These are phyloP conservation scores for Cossypha heuglini DNA, from an alignment of 2,797 vertebrate species.

Conservation along the genomic window DNA sequence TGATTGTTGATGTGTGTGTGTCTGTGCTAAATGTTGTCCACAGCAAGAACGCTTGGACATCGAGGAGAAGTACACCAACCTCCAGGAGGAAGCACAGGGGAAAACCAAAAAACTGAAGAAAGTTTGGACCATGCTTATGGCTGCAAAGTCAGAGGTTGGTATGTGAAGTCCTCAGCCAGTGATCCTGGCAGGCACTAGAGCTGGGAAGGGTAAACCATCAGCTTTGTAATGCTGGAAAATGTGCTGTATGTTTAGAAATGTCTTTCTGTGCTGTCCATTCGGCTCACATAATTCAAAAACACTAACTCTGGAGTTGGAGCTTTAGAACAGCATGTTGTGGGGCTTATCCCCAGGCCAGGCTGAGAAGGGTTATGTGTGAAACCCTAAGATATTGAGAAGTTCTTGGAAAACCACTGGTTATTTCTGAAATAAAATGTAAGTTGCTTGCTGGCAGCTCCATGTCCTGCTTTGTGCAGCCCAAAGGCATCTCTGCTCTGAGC, in stretches of 20 bases:
- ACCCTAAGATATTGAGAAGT: not conserved
- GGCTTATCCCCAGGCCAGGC: not conserved
- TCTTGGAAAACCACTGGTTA: not conserved
- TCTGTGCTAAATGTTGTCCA: slow-evolving; percentile 33
- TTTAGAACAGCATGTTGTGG: not conserved
- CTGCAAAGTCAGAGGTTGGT: slow-evolving; percentile 94
- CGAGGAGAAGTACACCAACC: slow-evolving; percentile 97
- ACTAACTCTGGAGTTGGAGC: not conserved
- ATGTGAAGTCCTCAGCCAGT: not conserved
- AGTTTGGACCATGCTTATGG: slow-evolving; percentile 99
- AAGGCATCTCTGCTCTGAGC: not conserved
- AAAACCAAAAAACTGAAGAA: slow-evolving; percentile 99
- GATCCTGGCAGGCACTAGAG: not conserved
- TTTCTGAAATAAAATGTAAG: not conserved
- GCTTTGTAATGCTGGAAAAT: not conserved
- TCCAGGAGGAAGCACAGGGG: slow-evolving; percentile 97
- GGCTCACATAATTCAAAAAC: not conserved
- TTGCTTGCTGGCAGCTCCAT: not conserved
- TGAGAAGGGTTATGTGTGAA: not conserved
- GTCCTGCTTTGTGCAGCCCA: not conserved
- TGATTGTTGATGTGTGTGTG: not conserved
- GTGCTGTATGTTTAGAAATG: rapidly evolving
- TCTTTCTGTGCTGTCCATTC: not conserved
- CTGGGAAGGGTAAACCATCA: not conserved
- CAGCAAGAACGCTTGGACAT: slow-evolving; percentile 99